These are phyloP conservation scores for Brachionus plicatilis DNA, from an alignment of 1,140 invertebrate genomes.

Conservation along the genomic window DNA sequence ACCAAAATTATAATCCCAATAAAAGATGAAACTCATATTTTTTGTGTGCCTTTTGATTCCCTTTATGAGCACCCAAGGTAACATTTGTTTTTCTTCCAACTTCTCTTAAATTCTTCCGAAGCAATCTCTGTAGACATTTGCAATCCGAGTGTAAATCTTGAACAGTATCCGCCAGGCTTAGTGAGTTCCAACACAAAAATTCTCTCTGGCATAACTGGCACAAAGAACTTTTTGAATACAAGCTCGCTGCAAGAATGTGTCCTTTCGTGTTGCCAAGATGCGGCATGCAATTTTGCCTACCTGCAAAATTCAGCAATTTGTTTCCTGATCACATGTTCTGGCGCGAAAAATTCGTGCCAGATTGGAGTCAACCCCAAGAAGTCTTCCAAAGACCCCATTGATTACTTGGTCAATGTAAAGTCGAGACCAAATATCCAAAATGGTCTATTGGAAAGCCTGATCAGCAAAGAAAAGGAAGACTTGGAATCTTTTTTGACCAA, in stretches of 20 bases:
- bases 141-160: background rate
- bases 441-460: background rate
- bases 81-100: background rate
- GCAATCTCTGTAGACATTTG: background rate
- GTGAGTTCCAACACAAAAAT: background rate
- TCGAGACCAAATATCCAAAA: background rate
- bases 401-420: background rate
- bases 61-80: background rate
- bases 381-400: background rate
- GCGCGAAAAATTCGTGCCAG: background rate
- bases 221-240: background rate
- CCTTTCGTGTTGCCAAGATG: background rate
- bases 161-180: background rate
- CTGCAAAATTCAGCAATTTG: background rate
- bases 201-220: background rate
- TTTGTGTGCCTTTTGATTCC: background rate
- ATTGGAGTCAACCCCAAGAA: background rate
- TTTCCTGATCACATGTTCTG: background rate
- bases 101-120: background rate
- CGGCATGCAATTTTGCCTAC: background rate
- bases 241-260: background rate
- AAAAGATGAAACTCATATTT: background rate
- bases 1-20: background rate
- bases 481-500: background rate
- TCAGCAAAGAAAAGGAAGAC: background rate